phyloP scores from a whole-genome alignment of 2,888 invertebrate genomes.

The Ceraclea dissimilis region DNA sequence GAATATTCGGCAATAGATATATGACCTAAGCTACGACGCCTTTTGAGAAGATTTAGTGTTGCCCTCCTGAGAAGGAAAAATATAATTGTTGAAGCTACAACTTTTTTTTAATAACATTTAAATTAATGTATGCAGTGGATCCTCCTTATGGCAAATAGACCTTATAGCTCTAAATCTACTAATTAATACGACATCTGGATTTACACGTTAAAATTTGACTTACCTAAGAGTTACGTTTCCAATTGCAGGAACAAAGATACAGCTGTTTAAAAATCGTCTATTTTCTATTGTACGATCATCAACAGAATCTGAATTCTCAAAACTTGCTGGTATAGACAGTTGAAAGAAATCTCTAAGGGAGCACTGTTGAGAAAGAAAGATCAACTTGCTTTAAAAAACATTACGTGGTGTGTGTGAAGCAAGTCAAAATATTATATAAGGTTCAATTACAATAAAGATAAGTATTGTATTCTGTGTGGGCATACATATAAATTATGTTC shows the following conservation, averaged over 20 bases:
- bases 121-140: too few species aligned
- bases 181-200: too few species aligned
- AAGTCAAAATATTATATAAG: too few species aligned
- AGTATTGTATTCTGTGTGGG: too few species aligned
- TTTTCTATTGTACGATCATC: slow-evolving; percentile 10
- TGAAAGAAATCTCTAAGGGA: slow-evolving; percentile 15
- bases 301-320: slow-evolving; percentile 9
- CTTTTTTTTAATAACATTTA: too few species aligned
- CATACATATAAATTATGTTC: too few species aligned
- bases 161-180: too few species aligned
- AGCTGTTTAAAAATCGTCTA: slow-evolving; percentile 9
- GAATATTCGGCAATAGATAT: slow-evolving; percentile 3
- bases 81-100: not conserved
- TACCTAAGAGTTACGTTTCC: slow-evolving; percentile 18
- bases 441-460: too few species aligned
- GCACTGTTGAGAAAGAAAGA: slow-evolving; percentile 8
- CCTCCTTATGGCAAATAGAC: too few species aligned
- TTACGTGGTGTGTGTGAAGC: too few species aligned
- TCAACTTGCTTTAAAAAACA: too few species aligned
- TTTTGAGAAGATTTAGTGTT: slow-evolving; percentile 1
- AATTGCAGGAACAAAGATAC: slow-evolving; percentile 16
- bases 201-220: not conserved
- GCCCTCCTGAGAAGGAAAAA: slow-evolving; percentile 13
- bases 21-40: not conserved
- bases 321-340: slow-evolving; percentile 13